Conservation (phyloP, 2,797 vertebrate genomes). For the Eupleurogrammus muticus region DNA sequence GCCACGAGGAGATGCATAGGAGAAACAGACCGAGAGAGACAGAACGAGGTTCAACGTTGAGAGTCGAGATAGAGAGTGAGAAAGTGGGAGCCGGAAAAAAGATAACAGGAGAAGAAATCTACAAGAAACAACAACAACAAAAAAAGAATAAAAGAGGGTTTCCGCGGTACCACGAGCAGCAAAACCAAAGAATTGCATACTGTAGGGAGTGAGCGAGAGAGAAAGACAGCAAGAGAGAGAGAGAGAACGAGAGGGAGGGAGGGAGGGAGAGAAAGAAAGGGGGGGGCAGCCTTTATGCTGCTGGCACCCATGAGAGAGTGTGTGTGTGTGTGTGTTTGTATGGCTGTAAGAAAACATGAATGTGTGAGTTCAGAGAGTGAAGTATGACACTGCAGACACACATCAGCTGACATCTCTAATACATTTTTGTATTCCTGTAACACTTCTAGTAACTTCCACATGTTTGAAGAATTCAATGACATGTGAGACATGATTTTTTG, state of each 20-base stretch:
- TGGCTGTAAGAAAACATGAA: conserved; percentile 6
- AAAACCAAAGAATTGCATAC: conserved; percentile 56
- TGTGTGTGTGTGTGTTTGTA: conserved; percentile 31
- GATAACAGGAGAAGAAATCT: conserved; percentile 36
- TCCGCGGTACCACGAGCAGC: conserved; percentile 31
- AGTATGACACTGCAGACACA: conserved; percentile 31
- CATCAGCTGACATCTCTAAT: conserved; percentile 12
- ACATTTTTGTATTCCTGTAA: conserved; percentile 13
- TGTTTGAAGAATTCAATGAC: background rate
- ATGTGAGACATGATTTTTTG: background rate
- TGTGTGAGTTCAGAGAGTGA: conserved; percentile 26
- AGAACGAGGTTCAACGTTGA: conserved; percentile 44
- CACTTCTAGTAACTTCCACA: background rate
- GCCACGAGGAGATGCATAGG: conserved; percentile 62
- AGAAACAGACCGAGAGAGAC: conserved; percentile 41
- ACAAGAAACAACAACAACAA: conserved; percentile 29
- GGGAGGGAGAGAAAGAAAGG: conserved; percentile 42
- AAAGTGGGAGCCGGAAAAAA: conserved; percentile 15
- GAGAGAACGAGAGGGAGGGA: conserved; percentile 17
- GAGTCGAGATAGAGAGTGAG: conserved; percentile 14
- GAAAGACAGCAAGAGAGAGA: conserved; percentile 17
- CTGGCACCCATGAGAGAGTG: conserved; percentile 54
- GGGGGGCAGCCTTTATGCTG: conserved; percentile 59
- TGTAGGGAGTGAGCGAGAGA: conserved; percentile 28
- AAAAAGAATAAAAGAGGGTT: conserved; percentile 40